Evolutionary conservation across 2,797 vertebrate genomes (phyloP).

Genomic region (Todus mexicanus): DNA sequence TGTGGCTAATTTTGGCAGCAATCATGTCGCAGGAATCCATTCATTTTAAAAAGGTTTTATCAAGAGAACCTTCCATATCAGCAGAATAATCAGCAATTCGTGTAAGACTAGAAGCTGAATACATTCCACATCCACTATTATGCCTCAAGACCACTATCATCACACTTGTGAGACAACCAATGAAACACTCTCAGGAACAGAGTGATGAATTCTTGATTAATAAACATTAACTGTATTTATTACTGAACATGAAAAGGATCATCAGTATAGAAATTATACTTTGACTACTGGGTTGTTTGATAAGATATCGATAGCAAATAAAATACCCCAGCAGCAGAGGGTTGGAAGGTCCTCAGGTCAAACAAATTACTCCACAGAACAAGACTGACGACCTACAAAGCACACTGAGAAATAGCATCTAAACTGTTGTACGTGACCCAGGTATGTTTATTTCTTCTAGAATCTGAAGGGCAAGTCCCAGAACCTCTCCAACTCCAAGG

Average conservation of each 20-base stretch:
- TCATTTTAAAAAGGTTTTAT: not conserved
- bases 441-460: not conserved
- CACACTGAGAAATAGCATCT: not conserved
- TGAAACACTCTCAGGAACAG: not conserved
- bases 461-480: not conserved
- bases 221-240: constrained; percentile 51
- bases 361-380: not conserved
- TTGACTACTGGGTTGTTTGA: not conserved
- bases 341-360: not conserved
- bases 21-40: not conserved
- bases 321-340: not conserved
- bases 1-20: not conserved
- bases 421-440: not conserved
- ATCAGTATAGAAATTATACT: constrained; percentile 21
- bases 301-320: constrained; percentile 7
- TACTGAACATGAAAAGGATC: constrained; percentile 44
- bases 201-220: constrained; percentile 24
- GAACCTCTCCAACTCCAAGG: not conserved
- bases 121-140: not conserved
- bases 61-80: not conserved
- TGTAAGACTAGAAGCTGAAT: not conserved
- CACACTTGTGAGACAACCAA: not conserved
- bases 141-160: not conserved
- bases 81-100: not conserved
- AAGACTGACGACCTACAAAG: not conserved